Conservation (phyloP, 2,113 vertebrate genomes). For the Eretmochelys imbricata region DNA sequence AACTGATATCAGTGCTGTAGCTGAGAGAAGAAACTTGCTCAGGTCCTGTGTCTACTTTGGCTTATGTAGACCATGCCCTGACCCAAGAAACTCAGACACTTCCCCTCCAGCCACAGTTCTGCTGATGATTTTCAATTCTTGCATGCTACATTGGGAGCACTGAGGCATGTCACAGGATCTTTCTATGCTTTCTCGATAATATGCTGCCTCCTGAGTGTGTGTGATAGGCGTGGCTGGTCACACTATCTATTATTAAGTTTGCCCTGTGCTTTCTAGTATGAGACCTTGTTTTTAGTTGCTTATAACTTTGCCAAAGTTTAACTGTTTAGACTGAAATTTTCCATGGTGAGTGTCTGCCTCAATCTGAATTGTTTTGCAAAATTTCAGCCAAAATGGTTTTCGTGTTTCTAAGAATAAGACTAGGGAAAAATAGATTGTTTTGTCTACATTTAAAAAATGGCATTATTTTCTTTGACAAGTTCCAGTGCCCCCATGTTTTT, state of each 20-base stretch:
- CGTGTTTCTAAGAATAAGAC: neutral
- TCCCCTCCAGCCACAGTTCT: constrained; percentile 7
- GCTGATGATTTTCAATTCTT: neutral
- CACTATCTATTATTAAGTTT: neutral
- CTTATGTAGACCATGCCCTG: neutral
- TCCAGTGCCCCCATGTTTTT: neutral
- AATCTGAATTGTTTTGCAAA: neutral
- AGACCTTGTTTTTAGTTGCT: neutral
- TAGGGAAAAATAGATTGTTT: neutral
- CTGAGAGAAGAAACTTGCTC: constrained; percentile 9
- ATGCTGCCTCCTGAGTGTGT: neutral
- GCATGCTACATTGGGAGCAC: neutral
- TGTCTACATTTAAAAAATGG: neutral
- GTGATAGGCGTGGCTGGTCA: neutral
- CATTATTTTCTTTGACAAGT: neutral
- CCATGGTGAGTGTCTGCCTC: neutral
- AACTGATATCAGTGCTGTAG: neutral
- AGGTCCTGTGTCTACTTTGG: neutral
- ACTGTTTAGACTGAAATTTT: neutral
- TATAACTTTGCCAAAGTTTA: neutral
- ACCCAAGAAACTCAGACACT: neutral
- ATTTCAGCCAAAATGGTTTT: neutral
- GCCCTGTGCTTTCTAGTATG: neutral
- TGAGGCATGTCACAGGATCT: no score
- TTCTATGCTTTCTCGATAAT: neutral